phyloP scores from a whole-genome alignment of 2,113 vertebrate genomes.

The Gallinago media region DNA sequence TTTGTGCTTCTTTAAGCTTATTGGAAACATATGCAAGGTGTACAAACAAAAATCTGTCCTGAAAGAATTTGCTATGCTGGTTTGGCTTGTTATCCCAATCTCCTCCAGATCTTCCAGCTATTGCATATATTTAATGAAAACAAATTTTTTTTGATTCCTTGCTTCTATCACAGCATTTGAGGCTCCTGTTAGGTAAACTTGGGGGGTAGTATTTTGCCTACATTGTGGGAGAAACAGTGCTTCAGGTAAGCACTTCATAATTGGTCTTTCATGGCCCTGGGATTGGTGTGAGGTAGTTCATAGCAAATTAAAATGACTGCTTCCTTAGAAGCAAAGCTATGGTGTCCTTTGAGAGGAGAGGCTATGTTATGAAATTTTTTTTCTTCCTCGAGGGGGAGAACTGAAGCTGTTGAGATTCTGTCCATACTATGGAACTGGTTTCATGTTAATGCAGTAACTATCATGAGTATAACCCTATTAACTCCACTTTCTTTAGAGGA shows the following conservation, averaged over 20 bases:
- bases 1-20: not conserved
- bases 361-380: not conserved
- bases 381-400: not conserved
- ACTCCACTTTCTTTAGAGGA: slow-evolving; percentile 73
- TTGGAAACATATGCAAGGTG: not conserved
- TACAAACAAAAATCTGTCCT: not conserved
- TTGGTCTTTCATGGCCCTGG: not conserved
- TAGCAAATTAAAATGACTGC: not conserved
- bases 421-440: not conserved
- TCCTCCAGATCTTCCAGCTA: not conserved
- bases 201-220: not conserved
- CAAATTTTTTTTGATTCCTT: not conserved
- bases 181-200: not conserved
- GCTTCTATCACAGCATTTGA: not conserved
- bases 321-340: not conserved
- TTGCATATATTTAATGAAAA: not conserved
- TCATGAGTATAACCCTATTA: not conserved
- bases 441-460: not conserved
- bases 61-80: not conserved
- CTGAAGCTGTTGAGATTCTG: not conserved
- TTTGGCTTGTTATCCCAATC: not conserved
- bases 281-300: not conserved
- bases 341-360: not conserved
- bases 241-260: not conserved
- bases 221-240: not conserved